Percentiles rank a stretch among this genome's conserved stretches.
Conservation (phyloP, 2,888 invertebrate species). For the Seira musarum region DNA sequence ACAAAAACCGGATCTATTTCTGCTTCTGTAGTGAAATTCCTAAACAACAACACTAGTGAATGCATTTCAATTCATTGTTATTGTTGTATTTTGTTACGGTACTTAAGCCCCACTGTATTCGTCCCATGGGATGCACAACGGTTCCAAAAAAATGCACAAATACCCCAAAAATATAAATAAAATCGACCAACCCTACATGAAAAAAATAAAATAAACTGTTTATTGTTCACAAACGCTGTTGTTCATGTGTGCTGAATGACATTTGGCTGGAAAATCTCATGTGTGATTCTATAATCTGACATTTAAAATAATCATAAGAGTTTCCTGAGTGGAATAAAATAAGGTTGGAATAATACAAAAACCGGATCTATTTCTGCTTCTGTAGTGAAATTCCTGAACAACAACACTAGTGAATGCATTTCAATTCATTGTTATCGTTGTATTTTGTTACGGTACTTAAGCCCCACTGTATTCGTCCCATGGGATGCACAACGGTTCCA, state of each 20-base stretch:
- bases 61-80: constrained; percentile 2
- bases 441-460: constrained; percentile 52
- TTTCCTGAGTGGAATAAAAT: background rate
- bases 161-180: background rate
- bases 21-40: background rate
- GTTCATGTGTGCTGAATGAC: background rate
- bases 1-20: background rate
- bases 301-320: background rate
- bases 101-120: constrained; percentile 41
- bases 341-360: background rate
- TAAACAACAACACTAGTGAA: background rate
- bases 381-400: background rate
- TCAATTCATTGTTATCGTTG: constrained; percentile 35
- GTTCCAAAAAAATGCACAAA: background rate
- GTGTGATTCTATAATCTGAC: background rate
- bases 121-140: constrained; percentile 39
- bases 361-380: background rate
- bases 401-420: background rate
- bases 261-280: background rate
- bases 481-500: constrained; percentile 25
- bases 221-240: too few relatives aligned
- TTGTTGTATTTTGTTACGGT: constrained; percentile 54
- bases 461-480: constrained; percentile 42
- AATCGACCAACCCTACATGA: background rate
- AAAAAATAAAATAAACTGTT: background rate